Evolutionary conservation across 2,113 vertebrate genomes (phyloP).

Genomic region (Bostrychus sinensis): DNA sequence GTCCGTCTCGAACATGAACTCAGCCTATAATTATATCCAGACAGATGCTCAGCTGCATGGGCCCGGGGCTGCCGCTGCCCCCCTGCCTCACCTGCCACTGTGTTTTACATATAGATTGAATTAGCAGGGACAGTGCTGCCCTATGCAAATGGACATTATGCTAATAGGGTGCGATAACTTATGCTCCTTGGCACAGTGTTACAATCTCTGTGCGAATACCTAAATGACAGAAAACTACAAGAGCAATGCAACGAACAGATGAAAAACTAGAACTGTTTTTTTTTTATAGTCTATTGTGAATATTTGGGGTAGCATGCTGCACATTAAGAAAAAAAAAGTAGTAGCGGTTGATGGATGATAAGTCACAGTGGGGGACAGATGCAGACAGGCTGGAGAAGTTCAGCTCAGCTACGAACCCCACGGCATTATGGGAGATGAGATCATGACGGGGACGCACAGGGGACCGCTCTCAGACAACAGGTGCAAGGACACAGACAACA

Average conservation of each 20-base stretch:
- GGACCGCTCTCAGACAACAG: slow-evolving; percentile 53
- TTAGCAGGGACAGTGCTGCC: slow-evolving; percentile 65
- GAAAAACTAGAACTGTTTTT: background rate
- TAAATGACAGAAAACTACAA: background rate
- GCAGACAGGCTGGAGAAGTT: slow-evolving; percentile 31
- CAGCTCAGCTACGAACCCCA: slow-evolving; percentile 13
- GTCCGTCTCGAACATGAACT: slow-evolving; percentile 7
- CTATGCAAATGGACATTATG: slow-evolving; percentile 74
- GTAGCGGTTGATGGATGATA: background rate
- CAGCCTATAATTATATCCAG: slow-evolving; percentile 49
- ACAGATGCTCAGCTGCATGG: slow-evolving; percentile 52
- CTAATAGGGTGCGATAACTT: slow-evolving; percentile 60
- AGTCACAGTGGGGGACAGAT: slow-evolving; percentile 12
- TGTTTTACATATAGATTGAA: slow-evolving; percentile 81
- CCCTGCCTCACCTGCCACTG: slow-evolving; percentile 46
- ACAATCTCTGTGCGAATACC: background rate
- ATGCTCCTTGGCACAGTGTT: slow-evolving; percentile 16
- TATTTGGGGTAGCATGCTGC: too few relatives aligned
- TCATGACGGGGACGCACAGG: slow-evolving; percentile 30
- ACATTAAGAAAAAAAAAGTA: background rate
- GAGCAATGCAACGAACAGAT: background rate
- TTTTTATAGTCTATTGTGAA: too few relatives aligned
- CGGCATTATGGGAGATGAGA: slow-evolving; percentile 38
- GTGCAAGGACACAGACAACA: slow-evolving; percentile 63
- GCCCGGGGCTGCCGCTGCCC: slow-evolving; percentile 44